phyloP scores from a whole-genome alignment of 2,113 vertebrate species.

The Pseudorhombus dupliciocellatus region DNA sequence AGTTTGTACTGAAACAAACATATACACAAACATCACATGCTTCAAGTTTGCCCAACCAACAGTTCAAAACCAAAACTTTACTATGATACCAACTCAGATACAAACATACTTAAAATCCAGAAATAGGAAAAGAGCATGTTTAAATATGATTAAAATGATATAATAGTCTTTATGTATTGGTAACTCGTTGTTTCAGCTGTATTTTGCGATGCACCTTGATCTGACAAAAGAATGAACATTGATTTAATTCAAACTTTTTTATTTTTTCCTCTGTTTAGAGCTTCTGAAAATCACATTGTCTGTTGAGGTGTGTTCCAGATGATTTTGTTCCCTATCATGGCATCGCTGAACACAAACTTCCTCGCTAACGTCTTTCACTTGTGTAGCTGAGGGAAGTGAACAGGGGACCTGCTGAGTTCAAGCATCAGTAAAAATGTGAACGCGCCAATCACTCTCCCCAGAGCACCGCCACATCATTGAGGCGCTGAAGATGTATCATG shows the following conservation, averaged over 20 bases:
- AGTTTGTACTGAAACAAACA: not conserved
- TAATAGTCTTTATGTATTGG: not conserved
- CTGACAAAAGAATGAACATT: not conserved
- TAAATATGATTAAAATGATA: not conserved
- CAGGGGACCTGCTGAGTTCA: not conserved
- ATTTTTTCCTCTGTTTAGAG: not conserved
- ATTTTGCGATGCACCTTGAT: not conserved
- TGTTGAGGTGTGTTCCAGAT: not conserved
- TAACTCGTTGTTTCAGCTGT: not conserved
- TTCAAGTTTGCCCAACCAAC: not conserved
- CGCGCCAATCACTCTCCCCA: not conserved
- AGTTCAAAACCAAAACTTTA: not conserved
- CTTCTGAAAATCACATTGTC: not conserved
- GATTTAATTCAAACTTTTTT: not conserved
- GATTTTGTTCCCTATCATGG: not conserved
- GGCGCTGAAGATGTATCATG: conserved; percentile 1
- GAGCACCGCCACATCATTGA: conserved; percentile 5
- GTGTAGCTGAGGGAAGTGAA: not conserved
- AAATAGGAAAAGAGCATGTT: not conserved
- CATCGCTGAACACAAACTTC: not conserved
- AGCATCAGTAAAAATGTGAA: not conserved
- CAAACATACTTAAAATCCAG: not conserved
- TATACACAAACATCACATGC: not conserved
- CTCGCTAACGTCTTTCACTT: not conserved
- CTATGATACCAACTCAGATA: not conserved